Conservation (phyloP, 2,888 invertebrate species). For the Callyntrura guangdongensis region DNA sequence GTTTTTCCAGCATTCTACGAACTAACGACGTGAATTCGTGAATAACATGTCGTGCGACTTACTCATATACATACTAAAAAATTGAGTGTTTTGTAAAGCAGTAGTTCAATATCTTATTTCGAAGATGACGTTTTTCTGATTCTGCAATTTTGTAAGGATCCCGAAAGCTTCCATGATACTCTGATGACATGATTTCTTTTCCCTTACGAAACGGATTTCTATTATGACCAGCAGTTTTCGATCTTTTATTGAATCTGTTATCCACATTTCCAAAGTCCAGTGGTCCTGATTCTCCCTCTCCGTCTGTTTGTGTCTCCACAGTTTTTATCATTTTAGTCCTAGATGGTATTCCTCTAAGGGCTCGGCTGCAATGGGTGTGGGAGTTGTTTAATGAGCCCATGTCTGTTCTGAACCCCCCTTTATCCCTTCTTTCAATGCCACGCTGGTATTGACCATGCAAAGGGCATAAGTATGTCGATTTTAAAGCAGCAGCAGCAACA, state of each 20-base stretch:
- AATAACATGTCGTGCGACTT: too few relatives aligned
- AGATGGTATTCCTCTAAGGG: slow-evolving; percentile 60
- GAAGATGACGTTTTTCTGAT: slow-evolving; percentile 72
- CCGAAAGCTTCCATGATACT: slow-evolving; percentile 78
- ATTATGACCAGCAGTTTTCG: slow-evolving; percentile 67
- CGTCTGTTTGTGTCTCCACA: slow-evolving; percentile 74
- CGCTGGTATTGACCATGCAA: slow-evolving; percentile 75
- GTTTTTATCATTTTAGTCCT: slow-evolving; percentile 73
- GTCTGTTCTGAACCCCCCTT: slow-evolving; percentile 76
- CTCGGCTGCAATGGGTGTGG: slow-evolving; percentile 67
- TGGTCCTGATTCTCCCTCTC: not conserved
- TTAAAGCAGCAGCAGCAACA: slow-evolving; percentile 70
- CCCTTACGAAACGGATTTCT: not conserved
- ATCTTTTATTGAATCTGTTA: slow-evolving; percentile 49
- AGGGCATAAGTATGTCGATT: slow-evolving; percentile 80
- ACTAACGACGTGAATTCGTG: too few relatives aligned
- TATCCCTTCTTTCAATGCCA: slow-evolving; percentile 68
- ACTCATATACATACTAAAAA: slow-evolving; percentile 66
- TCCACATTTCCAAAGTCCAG: not conserved
- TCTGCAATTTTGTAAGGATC: slow-evolving; percentile 75
- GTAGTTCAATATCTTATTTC: slow-evolving; percentile 81
- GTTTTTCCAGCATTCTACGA: too few relatives aligned
- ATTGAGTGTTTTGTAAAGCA: slow-evolving; percentile 81
- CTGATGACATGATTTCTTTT: slow-evolving; percentile 71
- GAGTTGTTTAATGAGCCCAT: slow-evolving; percentile 61